These are phyloP conservation scores for Aspidoscelis tigris DNA, from an alignment of 2,113 vertebrate species.

Conservation along the genomic window DNA sequence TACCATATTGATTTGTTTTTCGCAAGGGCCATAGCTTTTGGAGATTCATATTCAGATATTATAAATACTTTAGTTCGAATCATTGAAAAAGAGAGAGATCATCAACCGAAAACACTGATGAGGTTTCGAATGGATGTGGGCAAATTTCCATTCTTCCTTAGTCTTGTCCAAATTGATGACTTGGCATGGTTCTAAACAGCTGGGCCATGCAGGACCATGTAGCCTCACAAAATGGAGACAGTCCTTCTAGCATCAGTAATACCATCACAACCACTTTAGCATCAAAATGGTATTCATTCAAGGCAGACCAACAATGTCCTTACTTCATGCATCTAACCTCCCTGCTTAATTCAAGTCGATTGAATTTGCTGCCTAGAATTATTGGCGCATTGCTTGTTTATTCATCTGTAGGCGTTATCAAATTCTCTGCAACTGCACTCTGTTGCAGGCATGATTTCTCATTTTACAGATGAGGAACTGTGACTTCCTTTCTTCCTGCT, in stretches of 20 bases:
- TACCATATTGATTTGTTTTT: too few species aligned
- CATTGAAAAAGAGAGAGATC: too few species aligned
- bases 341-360: background rate
- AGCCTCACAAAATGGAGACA: too few species aligned
- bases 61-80: too few species aligned
- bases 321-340: background rate
- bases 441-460: background rate
- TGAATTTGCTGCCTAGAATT: background rate
- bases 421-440: background rate
- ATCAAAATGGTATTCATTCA: background rate
- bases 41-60: too few species aligned
- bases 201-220: background rate
- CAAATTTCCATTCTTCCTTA: too few species aligned
- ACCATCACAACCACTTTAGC: background rate
- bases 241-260: background rate
- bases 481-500: background rate
- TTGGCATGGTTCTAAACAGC: background rate
- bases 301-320: background rate
- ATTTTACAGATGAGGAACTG: conserved; percentile 2
- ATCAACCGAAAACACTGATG: too few species aligned
- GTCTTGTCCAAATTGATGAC: background rate
- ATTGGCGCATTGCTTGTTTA: background rate
- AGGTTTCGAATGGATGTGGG: too few species aligned
- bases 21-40: too few species aligned
- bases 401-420: background rate